Conservation (phyloP, 2,113 vertebrate genomes). For the Atrichornis clamosus region DNA sequence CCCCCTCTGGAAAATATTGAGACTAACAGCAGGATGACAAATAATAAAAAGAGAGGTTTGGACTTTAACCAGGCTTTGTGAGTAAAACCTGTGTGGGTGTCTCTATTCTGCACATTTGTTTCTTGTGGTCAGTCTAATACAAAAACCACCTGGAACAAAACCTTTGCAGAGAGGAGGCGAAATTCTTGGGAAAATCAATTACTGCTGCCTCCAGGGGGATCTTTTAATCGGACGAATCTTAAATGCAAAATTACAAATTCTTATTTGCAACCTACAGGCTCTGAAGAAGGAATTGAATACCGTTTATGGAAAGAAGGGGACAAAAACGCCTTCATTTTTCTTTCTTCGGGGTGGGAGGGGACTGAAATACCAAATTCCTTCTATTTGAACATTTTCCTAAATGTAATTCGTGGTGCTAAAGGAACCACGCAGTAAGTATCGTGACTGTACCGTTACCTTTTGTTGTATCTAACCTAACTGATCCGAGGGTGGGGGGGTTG, state of each 20-base stretch:
- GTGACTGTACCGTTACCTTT: constrained; percentile 33
- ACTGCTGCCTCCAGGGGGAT: constrained; percentile 30
- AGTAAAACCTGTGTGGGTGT: constrained; percentile 90
- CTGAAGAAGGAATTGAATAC: not conserved
- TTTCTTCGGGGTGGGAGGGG: not conserved
- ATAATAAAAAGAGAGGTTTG: constrained; percentile 42
- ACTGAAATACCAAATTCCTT: not conserved
- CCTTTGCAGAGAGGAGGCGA: constrained; percentile 37
- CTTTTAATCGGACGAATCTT: constrained; percentile 3
- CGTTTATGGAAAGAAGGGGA: not conserved
- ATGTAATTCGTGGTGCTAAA: not conserved
- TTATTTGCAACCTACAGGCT: not conserved
- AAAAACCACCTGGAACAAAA: constrained; percentile 80
- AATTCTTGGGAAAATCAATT: constrained; percentile 64
- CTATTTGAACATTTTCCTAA: not conserved
- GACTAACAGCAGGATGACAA: constrained; percentile 49
- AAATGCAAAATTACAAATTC: constrained; percentile 14
- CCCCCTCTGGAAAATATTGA: constrained; percentile 48
- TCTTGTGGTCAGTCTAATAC: constrained; percentile 66
- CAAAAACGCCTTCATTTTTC: not conserved
- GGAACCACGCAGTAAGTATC: not conserved
- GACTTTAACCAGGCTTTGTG: constrained; percentile 79
- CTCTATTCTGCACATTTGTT: constrained; percentile 77
- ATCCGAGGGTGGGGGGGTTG: not conserved
- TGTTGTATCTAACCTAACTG: constrained; percentile 7